Percentiles rank a stretch among this genome's conserved stretches.
Conservation (phyloP, 2,888 invertebrate genomes). For the Diogma glabrata region DNA sequence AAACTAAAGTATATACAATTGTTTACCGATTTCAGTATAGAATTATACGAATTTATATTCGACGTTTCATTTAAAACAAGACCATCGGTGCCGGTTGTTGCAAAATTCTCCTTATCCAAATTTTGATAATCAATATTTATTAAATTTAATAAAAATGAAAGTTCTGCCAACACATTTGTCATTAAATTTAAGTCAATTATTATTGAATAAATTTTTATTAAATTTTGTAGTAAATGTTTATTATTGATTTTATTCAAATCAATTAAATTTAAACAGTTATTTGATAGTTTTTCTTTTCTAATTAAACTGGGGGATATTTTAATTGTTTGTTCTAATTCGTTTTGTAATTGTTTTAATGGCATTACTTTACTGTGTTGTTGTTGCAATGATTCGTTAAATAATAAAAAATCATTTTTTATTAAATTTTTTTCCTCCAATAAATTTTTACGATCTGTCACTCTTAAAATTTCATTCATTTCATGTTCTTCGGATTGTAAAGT, state of each 20-base stretch:
- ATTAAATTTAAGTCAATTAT: conserved; percentile 32
- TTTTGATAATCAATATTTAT: conserved; percentile 22
- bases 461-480: conserved; percentile 10
- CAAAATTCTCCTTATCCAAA: neutral
- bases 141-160: conserved; percentile 30
- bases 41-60: conserved; percentile 19
- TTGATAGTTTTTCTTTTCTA: neutral
- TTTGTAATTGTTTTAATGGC: too few species aligned
- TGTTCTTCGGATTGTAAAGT: conserved; percentile 16
- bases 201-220: conserved; percentile 29
- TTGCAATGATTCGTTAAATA: neutral
- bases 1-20: conserved; percentile 70
- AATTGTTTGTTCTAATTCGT: neutral
- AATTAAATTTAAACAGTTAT: conserved; percentile 13
- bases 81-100: conserved; percentile 1
- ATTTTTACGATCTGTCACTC: conserved; percentile 24
- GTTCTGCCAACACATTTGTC: conserved; percentile 31
- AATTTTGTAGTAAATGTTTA: conserved; percentile 21
- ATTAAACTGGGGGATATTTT: neutral
- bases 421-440: conserved; percentile 26
- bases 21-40: conserved; percentile 41
- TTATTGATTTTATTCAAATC: conserved; percentile 24
- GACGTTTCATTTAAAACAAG: conserved; percentile 13
- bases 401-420: conserved; percentile 25
- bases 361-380: neutral